Evolutionary conservation across 1,140 invertebrate species (phyloP).

Genomic region (Drosophila guanche): DNA sequence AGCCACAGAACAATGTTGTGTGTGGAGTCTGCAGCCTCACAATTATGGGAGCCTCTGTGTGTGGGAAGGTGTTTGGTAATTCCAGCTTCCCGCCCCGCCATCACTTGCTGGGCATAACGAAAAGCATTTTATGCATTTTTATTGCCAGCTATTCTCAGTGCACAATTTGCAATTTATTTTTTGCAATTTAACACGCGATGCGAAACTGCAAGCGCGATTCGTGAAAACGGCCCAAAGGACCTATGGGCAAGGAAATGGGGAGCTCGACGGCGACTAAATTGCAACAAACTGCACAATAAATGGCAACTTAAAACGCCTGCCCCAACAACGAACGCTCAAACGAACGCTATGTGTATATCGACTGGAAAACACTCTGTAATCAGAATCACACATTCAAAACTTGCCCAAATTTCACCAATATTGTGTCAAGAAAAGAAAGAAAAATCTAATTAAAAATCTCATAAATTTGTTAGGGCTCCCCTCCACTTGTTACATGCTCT

Average conservation of each 20-base stretch:
- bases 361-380: too few relatives aligned
- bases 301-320: constrained; percentile 73
- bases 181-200: constrained; percentile 79
- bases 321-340: constrained; percentile 24
- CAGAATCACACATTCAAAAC: too few relatives aligned
- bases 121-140: constrained; percentile 79
- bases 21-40: constrained; percentile 8
- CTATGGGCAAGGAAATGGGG: constrained; percentile 25
- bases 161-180: constrained; percentile 78
- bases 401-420: too few relatives aligned
- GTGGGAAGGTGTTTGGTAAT: constrained; percentile 55
- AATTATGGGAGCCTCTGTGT: constrained; percentile 26
- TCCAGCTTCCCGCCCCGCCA: constrained; percentile 44
- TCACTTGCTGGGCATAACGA: constrained; percentile 66
- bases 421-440: too few relatives aligned
- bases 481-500: too few relatives aligned
- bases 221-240: constrained; percentile 19
- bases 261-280: constrained; percentile 60
- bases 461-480: too few relatives aligned
- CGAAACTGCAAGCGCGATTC: constrained; percentile 12
- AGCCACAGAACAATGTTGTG: constrained; percentile 1
- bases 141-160: constrained; percentile 69
- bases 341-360: too few relatives aligned
- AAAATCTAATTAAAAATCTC: too few relatives aligned
- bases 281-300: constrained; percentile 80